Evolutionary conservation across 2,113 vertebrate species (phyloP).

Genomic region (Epinephelus lanceolatus): DNA sequence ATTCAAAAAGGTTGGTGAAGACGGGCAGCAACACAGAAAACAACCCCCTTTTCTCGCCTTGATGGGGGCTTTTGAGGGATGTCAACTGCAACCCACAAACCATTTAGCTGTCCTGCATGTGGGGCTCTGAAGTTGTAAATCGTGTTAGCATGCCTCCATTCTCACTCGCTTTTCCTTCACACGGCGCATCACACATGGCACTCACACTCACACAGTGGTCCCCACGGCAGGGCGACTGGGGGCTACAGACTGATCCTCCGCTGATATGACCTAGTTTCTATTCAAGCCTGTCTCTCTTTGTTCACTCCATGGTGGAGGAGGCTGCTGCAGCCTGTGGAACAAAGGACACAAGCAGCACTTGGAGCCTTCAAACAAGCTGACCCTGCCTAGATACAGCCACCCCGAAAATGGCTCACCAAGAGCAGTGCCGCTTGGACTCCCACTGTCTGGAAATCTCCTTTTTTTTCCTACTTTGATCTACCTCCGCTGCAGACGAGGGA

Average conservation of each 20-base stretch:
- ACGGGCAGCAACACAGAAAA: slow-evolving; percentile 6
- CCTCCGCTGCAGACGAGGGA: slow-evolving; percentile 35
- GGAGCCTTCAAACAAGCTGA: slow-evolving; percentile 57
- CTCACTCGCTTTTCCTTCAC: slow-evolving; percentile 44
- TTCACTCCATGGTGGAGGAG: slow-evolving; percentile 64
- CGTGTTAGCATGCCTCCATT: slow-evolving; percentile 40
- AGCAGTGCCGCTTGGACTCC: slow-evolving; percentile 23
- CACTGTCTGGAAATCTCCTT: slow-evolving; percentile 32
- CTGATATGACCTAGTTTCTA: slow-evolving; percentile 85
- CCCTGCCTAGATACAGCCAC: slow-evolving; percentile 56
- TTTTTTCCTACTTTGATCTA: slow-evolving; percentile 54
- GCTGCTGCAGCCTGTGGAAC: slow-evolving; percentile 64
- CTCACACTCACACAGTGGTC: slow-evolving; percentile 60
- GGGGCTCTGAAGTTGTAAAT: slow-evolving; percentile 8
- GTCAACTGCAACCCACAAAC: slow-evolving; percentile 16
- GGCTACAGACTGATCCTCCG: slow-evolving; percentile 71
- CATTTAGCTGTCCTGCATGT: not conserved
- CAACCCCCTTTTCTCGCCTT: slow-evolving; percentile 1
- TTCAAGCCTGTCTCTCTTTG: slow-evolving; percentile 79
- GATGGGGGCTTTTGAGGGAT: not conserved
- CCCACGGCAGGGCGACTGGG: slow-evolving; percentile 57
- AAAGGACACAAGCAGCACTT: slow-evolving; percentile 68
- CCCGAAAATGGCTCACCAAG: slow-evolving; percentile 34
- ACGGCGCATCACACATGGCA: slow-evolving; percentile 44
- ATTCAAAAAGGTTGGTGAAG: slow-evolving; percentile 43